Base-by-base conservation (phyloP, 2,888 invertebrate species). In the Metacarcinus magister region DNA sequence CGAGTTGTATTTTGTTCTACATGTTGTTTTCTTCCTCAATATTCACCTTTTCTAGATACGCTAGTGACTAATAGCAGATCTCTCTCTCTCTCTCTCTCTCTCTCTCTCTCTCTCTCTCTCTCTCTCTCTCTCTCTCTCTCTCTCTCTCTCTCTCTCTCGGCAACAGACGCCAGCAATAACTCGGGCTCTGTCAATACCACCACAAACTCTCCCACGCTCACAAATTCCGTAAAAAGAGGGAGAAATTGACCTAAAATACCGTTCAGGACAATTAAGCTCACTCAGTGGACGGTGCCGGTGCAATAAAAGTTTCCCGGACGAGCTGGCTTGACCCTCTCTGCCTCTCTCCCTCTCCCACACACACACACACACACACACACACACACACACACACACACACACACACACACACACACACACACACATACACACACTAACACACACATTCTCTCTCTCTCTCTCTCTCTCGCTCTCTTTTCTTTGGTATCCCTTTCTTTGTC, bases 81-180 rank as follows among this genome's bases (percentile, higher is more conserved):
- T 16, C 67, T 67, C n/a, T 48, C n/a, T 67, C 67, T 54, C 67
- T 67, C n/a, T 60, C 60, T 60, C 60, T 46, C 60, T 60, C 19
- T 60, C 60, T 60, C 60, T 60, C 60, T 60, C 60, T 60, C 60
- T 60, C 60, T 60, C 60, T 60, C n/a, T 23, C 87, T 16, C 82
- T 87, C 82, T 46, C 94, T 46, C 75, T 75, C 44, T 87, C 44
- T 23, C 82, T 87, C 82, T 82, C 87, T 39, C 87, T 44, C 82
- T 39, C 93, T 75, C 93, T n/a, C 82, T n/a, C 87, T 32, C 94
- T 44, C 82, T 46, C 46, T 44, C 44, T 16, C 28, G 82, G 43
- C 75, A 87, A 94, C 94, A 89, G 94, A 94, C 48, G 94, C 94
- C 44, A 48, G 94, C 94, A 89, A 94, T 94, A 94, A 94, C 94